Conservation (phyloP, 2,888 invertebrate species). For the Meteorus colon region DNA sequence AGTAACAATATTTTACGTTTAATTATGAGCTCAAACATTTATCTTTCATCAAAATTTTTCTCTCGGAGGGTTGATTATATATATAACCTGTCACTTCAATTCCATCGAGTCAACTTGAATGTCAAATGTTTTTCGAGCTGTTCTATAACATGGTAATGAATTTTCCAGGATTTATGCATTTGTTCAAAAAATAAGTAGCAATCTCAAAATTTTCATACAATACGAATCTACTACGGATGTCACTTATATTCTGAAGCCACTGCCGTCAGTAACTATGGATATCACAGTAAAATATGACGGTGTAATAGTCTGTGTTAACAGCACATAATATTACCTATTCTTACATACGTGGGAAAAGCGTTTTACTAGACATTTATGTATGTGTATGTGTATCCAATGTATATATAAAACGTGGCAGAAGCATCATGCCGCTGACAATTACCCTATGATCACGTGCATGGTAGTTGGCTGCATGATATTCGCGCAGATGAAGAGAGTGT, state of each 20-base stretch:
- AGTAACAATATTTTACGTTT: no score
- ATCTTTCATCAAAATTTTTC: no score
- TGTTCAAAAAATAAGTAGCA: no score
- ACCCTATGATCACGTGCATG: constrained; percentile 28
- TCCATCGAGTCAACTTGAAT: no score
- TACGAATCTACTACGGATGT: neutral
- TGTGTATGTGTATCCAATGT: neutral
- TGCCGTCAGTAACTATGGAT: neutral
- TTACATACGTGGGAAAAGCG: constrained; percentile 12
- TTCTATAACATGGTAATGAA: no score
- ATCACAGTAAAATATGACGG: constrained; percentile 9
- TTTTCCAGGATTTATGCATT: no score
- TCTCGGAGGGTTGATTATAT: no score
- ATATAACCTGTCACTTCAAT: no score
- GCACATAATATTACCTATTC: neutral
- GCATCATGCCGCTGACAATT: constrained; percentile 31
- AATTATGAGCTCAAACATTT: no score
- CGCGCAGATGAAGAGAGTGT: constrained; percentile 9
- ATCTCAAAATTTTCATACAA: neutral
- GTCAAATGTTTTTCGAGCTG: no score
- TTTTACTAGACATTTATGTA: constrained; percentile 11
- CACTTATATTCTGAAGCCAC: neutral
- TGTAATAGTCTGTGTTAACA: constrained; percentile 10
- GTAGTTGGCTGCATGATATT: neutral
- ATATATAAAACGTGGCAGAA: constrained; percentile 25